Conservation (phyloP, 2,113 vertebrate species). For the Hypanus sabinus region DNA sequence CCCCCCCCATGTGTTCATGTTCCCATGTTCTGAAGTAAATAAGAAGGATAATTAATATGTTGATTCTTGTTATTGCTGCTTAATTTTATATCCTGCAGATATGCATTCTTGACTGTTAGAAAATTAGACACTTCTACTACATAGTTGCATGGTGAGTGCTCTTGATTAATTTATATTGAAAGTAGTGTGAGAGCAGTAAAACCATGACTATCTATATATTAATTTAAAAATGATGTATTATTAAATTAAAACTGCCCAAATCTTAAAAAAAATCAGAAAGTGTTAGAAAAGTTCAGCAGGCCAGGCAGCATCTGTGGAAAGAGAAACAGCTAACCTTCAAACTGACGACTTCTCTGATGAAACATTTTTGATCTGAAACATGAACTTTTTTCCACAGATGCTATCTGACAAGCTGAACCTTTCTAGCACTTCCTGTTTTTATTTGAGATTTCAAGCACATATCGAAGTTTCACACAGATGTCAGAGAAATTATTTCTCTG, state of each 20-base stretch:
- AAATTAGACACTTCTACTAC: neutral
- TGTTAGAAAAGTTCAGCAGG: too few species aligned
- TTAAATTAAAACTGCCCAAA: neutral
- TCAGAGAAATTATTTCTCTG: neutral
- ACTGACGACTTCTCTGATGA: too few species aligned
- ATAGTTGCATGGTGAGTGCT: neutral
- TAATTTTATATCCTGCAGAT: neutral
- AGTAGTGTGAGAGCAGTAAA: neutral
- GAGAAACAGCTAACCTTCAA: too few species aligned
- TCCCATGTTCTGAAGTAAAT: neutral
- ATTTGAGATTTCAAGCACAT: too few species aligned
- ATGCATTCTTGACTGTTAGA: neutral
- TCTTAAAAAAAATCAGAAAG: neutral
- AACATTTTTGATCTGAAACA: too few species aligned
- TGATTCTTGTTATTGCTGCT: neutral
- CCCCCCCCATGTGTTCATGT: neutral
- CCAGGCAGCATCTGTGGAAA: too few species aligned
- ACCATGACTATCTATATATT: neutral
- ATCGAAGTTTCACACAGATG: neutral
- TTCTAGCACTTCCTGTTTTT: too few species aligned
- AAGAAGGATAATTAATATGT: neutral
- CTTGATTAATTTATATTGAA: too few species aligned
- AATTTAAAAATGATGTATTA: neutral
- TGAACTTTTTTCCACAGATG: too few species aligned
- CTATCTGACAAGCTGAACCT: too few species aligned